Evolutionary conservation across 2,888 invertebrate genomes (phyloP), one percentile per base, ranked within the genome.

Genomic region (Campoplex nolae): DNA sequence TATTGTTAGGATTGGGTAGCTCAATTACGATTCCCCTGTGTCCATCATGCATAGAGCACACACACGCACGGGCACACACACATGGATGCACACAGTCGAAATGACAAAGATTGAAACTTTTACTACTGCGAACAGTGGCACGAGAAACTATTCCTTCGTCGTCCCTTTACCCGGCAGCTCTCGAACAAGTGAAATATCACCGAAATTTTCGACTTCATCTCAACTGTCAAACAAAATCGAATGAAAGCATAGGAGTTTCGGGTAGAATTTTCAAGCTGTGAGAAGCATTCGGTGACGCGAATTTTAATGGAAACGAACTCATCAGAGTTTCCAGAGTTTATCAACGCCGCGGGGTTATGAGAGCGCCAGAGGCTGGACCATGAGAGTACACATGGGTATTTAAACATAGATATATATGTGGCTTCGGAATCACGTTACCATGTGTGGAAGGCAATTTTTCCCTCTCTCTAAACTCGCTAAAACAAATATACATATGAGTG

Each of bases 311-410:
- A 54, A 32, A 73, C 81, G 67, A 84, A 78, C 78, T 78, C 82
- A 75, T 82, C 78, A 38, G 79, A 79, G 78, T 82, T 78, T 70
- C 80, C 65, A 62, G 70, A 82, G 79, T 86, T 86, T 79, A 71
- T 83, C 62, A 86, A 83, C 78, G 83, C 70, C 78, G 42, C 62
- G 71, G 79, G 70, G 65, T 65, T 51, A 51, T 4, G 7, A 0
- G 35, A 62, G 74, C 62, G 68, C 74, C 78, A 23, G 58, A 71
- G 85, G 82, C 78, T 67, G 58, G 51, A 78, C 58, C 54, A 38
- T 78, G 78, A 78, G 45, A 13, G 38, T 11, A 35, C 38, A 56
- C 18, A 28, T 48, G 18, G 7, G 51, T 18, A 51, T 51, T 51
- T 32, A 58, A 58, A 8, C 58, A 71, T 16, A 28, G 32, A 45